Base-by-base conservation (phyloP, 2,113 vertebrate species). In the Cyprinus carpio region DNA sequence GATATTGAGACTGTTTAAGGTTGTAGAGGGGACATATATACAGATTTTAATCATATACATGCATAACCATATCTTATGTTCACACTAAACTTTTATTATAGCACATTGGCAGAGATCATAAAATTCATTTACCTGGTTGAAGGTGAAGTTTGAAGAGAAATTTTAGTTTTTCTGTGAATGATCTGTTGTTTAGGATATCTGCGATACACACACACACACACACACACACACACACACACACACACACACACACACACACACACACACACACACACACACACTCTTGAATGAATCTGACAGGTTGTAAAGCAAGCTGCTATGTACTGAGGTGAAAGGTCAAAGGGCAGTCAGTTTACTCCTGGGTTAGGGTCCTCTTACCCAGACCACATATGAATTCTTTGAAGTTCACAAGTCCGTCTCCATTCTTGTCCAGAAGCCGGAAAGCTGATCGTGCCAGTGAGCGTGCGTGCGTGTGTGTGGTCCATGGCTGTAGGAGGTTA, bases 71-170 rank as follows among this genome's bases (percentile, higher is more conserved):
- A 86, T 25, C 23, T 25, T 75, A 29, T 15, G 76, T 23, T 18
- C 37, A 80, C 16, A 84, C 4, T 76, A 49, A 75, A 75, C 6
- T 12, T 46, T 46, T 46, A 43, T 2, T 74, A 46, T 43, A 49
- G 72, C 10, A 75, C 40, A 46, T 12, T 46, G 12, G 23, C 12
- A 27, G 69, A 72, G 8, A 23, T 40, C 34, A 72, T 10, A 40
- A 10, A 72, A 72, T n/a, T n/a, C 1, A 7, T 49, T 75, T 91
- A 99, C 98, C 98, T 93, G 97, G 96, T 87, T 96, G 97, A 86
- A 99, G 95, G 89, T 99, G 97, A 85, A 99, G 91, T 91, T 99
- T 99, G 94, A 98, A 99, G 90, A 99, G 96, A 85, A 99, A 93
- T 84, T 98, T 99, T 91, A 99, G 95, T 91, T 97, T 97, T 85